A percentile compares a stretch with the other conserved stretches of the same genome.
Conservation (phyloP, 2,113 vertebrate genomes). For the Cryptomyrus ogoouensis region DNA sequence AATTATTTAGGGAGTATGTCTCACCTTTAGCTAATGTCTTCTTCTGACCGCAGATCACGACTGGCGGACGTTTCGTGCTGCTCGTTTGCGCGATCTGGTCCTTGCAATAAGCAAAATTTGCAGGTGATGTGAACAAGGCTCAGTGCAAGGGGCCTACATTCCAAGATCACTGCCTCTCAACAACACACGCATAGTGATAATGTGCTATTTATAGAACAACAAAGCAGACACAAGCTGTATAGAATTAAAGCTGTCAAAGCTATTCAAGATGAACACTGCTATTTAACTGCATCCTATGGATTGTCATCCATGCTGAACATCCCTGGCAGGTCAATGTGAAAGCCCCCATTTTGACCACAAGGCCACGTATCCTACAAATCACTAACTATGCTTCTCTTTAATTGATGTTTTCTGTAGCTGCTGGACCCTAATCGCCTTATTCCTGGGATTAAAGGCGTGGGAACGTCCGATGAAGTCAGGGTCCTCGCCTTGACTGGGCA, state of each 20-base stretch:
- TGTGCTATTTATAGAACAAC: not conserved
- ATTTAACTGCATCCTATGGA: not conserved
- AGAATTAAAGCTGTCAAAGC: not conserved
- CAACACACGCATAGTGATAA: not conserved
- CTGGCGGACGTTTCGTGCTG: not conserved
- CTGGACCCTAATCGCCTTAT: conserved; percentile 62
- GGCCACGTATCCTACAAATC: conserved; percentile 47
- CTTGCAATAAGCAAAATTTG: not conserved
- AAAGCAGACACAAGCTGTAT: not conserved
- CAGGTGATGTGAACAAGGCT: not conserved
- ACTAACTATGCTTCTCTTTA: conserved; percentile 49
- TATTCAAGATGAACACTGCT: not conserved
- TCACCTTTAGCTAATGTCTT: not conserved
- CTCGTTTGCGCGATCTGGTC: not conserved
- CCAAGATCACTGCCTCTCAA: not conserved
- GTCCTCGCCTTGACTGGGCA: conserved; percentile 49
- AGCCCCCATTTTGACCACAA: conserved; percentile 42
- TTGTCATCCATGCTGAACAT: not conserved
- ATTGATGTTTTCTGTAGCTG: conserved; percentile 57
- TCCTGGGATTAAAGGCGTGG: conserved; percentile 55
- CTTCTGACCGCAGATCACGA: not conserved
- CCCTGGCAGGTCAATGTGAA: conserved; percentile 40
- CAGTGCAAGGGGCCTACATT: not conserved
- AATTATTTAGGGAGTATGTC: not conserved
- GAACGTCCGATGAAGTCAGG: conserved; percentile 49